Base-by-base conservation (phyloP, 1,140 invertebrate species). In the Globodera ellingtonae region DNA sequence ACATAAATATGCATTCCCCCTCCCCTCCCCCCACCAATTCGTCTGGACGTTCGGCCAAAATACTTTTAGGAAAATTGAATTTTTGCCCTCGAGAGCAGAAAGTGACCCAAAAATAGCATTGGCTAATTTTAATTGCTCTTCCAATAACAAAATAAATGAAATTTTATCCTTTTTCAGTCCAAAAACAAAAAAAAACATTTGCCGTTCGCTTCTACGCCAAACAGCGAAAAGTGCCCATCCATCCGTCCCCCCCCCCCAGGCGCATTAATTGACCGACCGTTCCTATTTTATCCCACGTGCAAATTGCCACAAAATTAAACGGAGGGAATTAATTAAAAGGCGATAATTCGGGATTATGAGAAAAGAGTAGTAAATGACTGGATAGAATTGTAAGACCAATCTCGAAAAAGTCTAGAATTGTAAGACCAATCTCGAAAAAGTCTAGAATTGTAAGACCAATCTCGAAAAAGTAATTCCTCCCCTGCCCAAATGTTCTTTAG, bases 231-330 rank as follows among this genome's bases (percentile, higher is more conserved):
- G n/a, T 15, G n/a, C 67, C 13, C 67, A 6, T 18, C 56, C 56
- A 1, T 59, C 18, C 15, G 10, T 59, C 18, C 18, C 56, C 5
- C 56, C 15, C n/a, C n/a, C n/a, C n/a, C n/a, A n/a, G n/a, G n/a
- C n/a, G n/a, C n/a, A n/a, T n/a, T n/a, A n/a, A n/a, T n/a, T n/a
- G 13, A 59, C 13, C 18, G 56, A 18, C 50, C 7, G 56, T 59
- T 59, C 56, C 67, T 70, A 70, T 70, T 70, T 70, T 70, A 15
- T 13, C 59, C n/a, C 59, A n/a, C 59, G 59, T 1, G 59, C 13
- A 13, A 15, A 62, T 62, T 62, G 13, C 46, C 67, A 21, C 67
- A 35, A 3, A n/a, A 13, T 62, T n/a, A 62, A 35, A 35, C 35
- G 35, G 35, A 35, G 56, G 56, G 3, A 59, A 59, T 15, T 59